Base-by-base conservation (phyloP, 2,888 invertebrate genomes). In the Carabus problematicus region DNA sequence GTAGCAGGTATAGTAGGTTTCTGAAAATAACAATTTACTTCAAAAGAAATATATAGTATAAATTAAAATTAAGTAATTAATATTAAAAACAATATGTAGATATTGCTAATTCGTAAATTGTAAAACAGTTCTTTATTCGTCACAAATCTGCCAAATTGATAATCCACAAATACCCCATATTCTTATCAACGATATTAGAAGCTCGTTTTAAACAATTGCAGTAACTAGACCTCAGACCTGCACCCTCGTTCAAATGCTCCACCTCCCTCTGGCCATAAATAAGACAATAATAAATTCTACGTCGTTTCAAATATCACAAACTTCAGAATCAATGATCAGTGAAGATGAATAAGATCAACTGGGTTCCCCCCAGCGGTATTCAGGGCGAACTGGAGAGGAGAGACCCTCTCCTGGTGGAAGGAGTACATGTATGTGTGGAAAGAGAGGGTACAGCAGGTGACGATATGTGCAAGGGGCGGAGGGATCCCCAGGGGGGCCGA, bases 261-360 rank as follows among this genome's bases (percentile, higher is more conserved):
- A n/a, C 12, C 7, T 2, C 45, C 45, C 7, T 2, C 45, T 8
- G 45, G 12, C 12, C 11, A 45, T 45, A 45, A n/a, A 11, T 45
- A 45, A 45, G 12, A 45, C 12, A 45, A 45, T 45, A 45, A 45
- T 45, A 45, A 45, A 45, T n/a, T 45, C 45, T n/a, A 6, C 45
- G 12, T 45, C 45, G 45, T 45, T 45, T 45, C 45, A 8, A 45
- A 3, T 45, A 45, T 45, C 45, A 45, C n/a, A 11, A 45, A 45
- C 55, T 56, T 43, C 56, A 56, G 45, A 64, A 64, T 64, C 64
- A 64, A 64, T 64, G 64, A 64, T 39, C 54, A 43, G 42, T 62
- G 56, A 62, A 62, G 62, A 62, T 62, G 62, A 62, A 62, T 49
- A 56, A 29, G 56, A 56, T 39, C 52, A 29, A 29, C 2, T 29